Base-by-base conservation (phyloP, 2,888 invertebrate genomes). In the Nasonovia ribisnigri region DNA sequence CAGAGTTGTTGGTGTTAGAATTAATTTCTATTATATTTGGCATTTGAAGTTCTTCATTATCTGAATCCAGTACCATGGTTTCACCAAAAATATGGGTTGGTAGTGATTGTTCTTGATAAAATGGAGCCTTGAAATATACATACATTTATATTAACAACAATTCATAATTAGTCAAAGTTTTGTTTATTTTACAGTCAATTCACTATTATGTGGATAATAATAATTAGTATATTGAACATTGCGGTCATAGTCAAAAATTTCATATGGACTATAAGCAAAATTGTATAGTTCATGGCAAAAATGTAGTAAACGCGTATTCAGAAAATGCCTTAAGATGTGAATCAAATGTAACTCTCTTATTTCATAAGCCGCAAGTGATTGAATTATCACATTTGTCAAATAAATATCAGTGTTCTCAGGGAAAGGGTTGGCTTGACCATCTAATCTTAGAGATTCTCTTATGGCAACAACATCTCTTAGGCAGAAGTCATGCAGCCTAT, bases 281-380 rank as follows among this genome's bases (percentile, higher is more conserved):
- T 97, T 97, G 95, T 97, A 97, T 94, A 99, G 97, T 95, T 99
- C 99, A 95, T 99, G 98, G 60, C 98, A 96, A 95, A 99, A 99
- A 96, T 99, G 99, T 94, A 97, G 97, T 0, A 98, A 98, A 95
- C 97, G 96, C 1, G 96, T 96, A 43, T 97, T 97, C 94, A 98
- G 96, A 95, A 97, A 97, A 29, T 84, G 91, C 1, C 26, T 36
- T 51, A 93, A 60, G 11, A 84, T 20, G 24, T 3, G 36, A 48
- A 26, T 1, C 26, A 84, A 87, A 51, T 6, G 0, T 20, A 6
- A 0, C 36, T 91, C 77, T 26, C 94, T 91, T n/a, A 94, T 94
- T 57, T 93, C 90, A 90, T 86, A 60, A 5, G 2, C 4, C 86
- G 46, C 1, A 48, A 93, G 16, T 86, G 93, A 36, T 60, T n/a